Evolutionary conservation across 2,888 invertebrate species (phyloP), one percentile per base, ranked within the genome.

Genomic region (Enchytraeus crypticus): DNA sequence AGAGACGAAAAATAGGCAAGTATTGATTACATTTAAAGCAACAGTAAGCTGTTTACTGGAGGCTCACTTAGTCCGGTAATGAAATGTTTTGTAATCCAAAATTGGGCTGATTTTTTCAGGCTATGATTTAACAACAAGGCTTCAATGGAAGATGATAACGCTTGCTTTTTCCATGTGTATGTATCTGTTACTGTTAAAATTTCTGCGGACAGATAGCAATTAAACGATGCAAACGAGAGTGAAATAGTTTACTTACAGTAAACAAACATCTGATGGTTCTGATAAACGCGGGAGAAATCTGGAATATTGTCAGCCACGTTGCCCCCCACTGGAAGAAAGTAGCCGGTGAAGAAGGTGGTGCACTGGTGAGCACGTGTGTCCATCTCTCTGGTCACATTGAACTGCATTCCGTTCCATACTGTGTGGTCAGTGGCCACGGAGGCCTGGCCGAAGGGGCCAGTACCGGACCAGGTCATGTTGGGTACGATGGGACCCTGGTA

Each of bases 231-330:
- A n/a, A n/a, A n/a, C n/a, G n/a, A n/a, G n/a, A n/a, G n/a, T n/a
- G n/a, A n/a, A n/a, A n/a, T n/a, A n/a, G n/a, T n/a, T 38, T 38
- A 38, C 57, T 57, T 57, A 57, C 57, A 57, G 47, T 46, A 30
- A 21, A 57, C 57, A 14, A 46, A 30, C 27, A 57, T n/a, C n/a
- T 47, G 57, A n/a, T 3, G n/a, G 32, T 29, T 27, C 21, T 43
- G 46, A 11, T 30, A 46, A 8, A 26, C 5, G 21, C 8, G 32
- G 47, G 14, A 27, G 45, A 29, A 57, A 0, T 18, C 21, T 2
- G 57, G 57, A 2, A 57, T 32, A 23, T 47, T 11, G 49, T 11
- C 23, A 2, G 45, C 46, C n/a, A 2, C 21, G 26, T 47, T 46
- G 11, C 18, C 27, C 3, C 21, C 0, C 1, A 18, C 29, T n/a